A percentile compares a stretch with the other conserved stretches of the same genome.
Conservation (phyloP, 2,797 vertebrate species). For the Manis crassicaudata region DNA sequence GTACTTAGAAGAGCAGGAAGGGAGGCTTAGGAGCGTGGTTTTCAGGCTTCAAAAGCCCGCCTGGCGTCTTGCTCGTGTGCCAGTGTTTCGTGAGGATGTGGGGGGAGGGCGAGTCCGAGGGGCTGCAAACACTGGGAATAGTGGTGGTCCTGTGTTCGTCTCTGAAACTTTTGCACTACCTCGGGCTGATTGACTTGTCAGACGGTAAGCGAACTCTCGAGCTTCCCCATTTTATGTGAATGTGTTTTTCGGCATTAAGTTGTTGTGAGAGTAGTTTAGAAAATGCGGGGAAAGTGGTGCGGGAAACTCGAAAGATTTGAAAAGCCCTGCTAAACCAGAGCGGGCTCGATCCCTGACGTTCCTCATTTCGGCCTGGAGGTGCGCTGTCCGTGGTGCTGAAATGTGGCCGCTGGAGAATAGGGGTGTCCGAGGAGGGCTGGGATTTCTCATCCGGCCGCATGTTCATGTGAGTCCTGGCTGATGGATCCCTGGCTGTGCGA, state of each 20-base stretch:
- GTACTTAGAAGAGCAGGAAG: constrained; percentile 70
- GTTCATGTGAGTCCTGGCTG: not conserved
- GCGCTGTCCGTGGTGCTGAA: constrained; percentile 61
- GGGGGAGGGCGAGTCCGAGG: constrained; percentile 85
- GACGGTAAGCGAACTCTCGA: constrained; percentile 84
- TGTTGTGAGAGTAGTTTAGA: constrained; percentile 33
- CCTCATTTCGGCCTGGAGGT: fast-evolving
- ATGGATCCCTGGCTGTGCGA: not conserved
- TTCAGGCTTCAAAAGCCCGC: constrained; percentile 66
- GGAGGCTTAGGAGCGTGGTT: constrained; percentile 62
- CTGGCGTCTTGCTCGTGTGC: constrained; percentile 48
- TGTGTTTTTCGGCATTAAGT: not conserved
- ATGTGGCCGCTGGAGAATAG: fast-evolving
- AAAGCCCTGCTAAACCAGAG: not conserved
- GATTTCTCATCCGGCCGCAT: fast-evolving
- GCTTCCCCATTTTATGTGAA: constrained; percentile 64
- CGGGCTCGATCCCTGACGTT: fast-evolving
- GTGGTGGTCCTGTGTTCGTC: constrained; percentile 87
- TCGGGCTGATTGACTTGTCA: constrained; percentile 87
- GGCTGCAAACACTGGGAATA: constrained; percentile 87
- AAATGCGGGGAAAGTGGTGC: not conserved
- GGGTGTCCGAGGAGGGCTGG: fast-evolving
- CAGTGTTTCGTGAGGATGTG: constrained; percentile 81
- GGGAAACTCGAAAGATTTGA: not conserved
- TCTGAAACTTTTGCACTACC: constrained; percentile 89